Evolutionary conservation across 2,113 vertebrate species (phyloP), one percentile per base, ranked within the genome.

Genomic region (Sorex araneus): DNA sequence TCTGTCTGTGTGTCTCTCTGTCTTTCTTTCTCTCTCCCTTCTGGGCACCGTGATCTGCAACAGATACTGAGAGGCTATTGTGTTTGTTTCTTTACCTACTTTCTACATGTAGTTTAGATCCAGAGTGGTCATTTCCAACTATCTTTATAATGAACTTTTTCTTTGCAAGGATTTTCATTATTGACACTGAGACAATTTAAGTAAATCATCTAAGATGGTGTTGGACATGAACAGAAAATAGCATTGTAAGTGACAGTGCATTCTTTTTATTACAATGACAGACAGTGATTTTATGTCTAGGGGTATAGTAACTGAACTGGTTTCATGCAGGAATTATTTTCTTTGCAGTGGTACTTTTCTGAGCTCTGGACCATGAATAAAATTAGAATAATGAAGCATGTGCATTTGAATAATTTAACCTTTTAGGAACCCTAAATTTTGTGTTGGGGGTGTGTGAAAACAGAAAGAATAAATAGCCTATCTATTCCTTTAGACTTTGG

Each of bases 341-440:
- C 80, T 57, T 70, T 54, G 66, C 25, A 36, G 18, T 43, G 28
- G 34, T 82, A 43, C 45, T 36, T 89, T 93, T 70, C 57, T 77
- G 13, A 94, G 76, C 43, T 77, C 64, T 79, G 18, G 32, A 34
- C 90, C 54, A 75, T 88, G 63, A 40, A 87, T 82, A 83, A 73
- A 89, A 92, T 91, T 87, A 94, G 84, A 91, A 78, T 91, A 82
- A 84, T 67, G 50, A 94, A 94, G 94, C 75, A 95, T 28, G 18
- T 18, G 63, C 54, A 45, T 69, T 82, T 28, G 95, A 89, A 94
- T 87, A 89, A 94, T 83, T 93, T 87, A 85, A 92, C 70, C 76
- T 88, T 67, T 78, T 92, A 78, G 73, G 34, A 18, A 78, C 25
- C 16, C 30, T 73, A 92, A 86, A 75, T 32, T 8, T 16, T 95